Evolutionary conservation across 2,888 invertebrate species (phyloP), one percentile per base, ranked within the genome.

Genomic region (Cyaniris semiargus): DNA sequence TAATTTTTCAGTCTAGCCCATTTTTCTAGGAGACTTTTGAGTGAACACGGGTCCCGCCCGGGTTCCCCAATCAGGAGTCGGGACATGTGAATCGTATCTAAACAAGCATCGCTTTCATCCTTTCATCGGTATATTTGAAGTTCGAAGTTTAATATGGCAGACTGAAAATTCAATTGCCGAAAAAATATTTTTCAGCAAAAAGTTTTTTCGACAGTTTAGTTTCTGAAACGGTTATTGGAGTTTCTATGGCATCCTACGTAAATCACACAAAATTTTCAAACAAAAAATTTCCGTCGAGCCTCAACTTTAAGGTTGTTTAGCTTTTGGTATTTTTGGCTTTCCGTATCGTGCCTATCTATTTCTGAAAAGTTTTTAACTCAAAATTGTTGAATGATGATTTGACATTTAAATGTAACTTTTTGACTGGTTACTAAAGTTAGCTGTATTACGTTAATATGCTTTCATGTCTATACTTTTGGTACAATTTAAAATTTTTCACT

Each of bases 261-360:
- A 77, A 77, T 76, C 76, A 74, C 76, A 76, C 71, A 78, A 79
- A 76, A 75, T 75, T 75, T 76, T 75, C 31, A 5, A 31, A 21
- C 10, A 66, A 66, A 66, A 66, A 66, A 31, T 66, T 66, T 31
- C 15, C 27, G 66, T 66, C 66, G 15, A 5, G 27, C 66, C 66
- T 66, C 66, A 66, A 66, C 66, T 66, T 66, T 66, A 31, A 66
- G 66, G 66, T 66, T 27, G 27, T 66, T 66, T 27, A 15, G 27
- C 21, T 66, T 66, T 66, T 27, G 27, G 66, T 66, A 27, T 66
- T 66, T 66, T 66, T 66, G 27, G 66, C 66, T 66, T 66, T 27
- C 66, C 66, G 66, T 66, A 6, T 4, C 66, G 66, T 66, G 13
- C 27, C 66, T 66, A 66, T 66, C 66, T 66, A 18, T 66, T 66